Conservation (phyloP, 2,113 vertebrate species). For the Kobus ellipsiprymnus region DNA sequence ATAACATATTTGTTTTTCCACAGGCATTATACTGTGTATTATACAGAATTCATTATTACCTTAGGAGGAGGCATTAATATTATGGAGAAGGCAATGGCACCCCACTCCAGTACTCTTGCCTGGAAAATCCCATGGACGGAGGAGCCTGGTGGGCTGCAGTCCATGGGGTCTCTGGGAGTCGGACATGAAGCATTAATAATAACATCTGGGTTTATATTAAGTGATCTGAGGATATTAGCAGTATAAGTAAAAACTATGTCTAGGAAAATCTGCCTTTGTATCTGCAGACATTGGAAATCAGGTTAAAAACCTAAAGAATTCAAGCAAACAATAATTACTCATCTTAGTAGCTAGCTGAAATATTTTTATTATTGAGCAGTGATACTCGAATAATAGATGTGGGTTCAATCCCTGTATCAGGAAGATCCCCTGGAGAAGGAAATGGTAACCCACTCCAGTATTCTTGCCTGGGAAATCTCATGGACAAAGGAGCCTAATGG, state of each 20-base stretch:
- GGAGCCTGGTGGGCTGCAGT: no score
- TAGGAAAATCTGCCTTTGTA: not conserved
- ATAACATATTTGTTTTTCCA: not conserved
- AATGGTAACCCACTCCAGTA: not conserved
- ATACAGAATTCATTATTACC: not conserved
- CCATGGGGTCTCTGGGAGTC: no score
- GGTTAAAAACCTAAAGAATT: no score
- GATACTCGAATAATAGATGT: not conserved
- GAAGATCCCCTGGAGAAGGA: not conserved
- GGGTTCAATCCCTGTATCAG: not conserved
- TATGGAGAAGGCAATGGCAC: not conserved
- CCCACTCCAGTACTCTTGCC: no score
- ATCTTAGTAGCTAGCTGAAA: not conserved
- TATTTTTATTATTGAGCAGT: not conserved
- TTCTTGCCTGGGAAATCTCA: not conserved
- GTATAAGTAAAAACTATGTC: not conserved
- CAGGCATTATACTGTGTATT: not conserved
- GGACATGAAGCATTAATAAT: not conserved
- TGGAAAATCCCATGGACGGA: no score
- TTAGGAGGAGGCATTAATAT: not conserved
- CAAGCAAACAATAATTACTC: no score
- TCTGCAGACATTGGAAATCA: not conserved
- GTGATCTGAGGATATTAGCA: not conserved
- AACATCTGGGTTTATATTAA: not conserved
- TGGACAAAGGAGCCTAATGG: not conserved